Conservation (phyloP, 2,113 vertebrate species). For the Ailuropoda melanoleuca region DNA sequence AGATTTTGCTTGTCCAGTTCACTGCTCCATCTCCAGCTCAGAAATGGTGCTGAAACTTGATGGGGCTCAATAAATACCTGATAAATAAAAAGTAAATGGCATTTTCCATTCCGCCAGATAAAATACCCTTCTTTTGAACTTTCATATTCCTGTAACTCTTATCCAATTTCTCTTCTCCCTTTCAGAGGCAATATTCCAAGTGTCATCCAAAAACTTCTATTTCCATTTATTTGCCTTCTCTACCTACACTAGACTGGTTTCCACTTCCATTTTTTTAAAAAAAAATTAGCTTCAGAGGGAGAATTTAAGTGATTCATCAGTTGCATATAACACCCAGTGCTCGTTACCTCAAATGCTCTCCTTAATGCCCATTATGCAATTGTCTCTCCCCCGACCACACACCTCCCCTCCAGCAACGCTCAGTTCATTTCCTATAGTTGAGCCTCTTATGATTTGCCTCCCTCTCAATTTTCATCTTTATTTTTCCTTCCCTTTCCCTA, state of each 20-base stretch:
- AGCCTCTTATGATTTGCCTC: background rate
- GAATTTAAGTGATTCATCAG: background rate
- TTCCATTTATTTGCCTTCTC: background rate
- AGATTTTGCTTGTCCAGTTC: background rate
- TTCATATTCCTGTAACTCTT: background rate
- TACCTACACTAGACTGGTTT: background rate
- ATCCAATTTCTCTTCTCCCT: background rate
- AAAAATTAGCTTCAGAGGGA: background rate
- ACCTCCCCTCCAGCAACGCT: background rate
- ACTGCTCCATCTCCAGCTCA: background rate
- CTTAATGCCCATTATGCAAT: background rate
- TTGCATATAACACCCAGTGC: background rate
- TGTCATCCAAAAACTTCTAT: background rate
- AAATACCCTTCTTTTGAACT: background rate
- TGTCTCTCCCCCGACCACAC: background rate
- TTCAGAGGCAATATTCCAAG: background rate
- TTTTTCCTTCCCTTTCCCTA: background rate
- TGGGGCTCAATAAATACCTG: background rate
- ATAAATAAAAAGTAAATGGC: background rate
- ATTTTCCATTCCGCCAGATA: background rate
- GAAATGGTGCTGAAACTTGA: background rate
- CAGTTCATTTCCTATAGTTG: background rate
- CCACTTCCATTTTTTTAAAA: background rate
- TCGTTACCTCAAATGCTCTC: background rate
- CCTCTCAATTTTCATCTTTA: background rate